Base-by-base conservation (phyloP, 2,888 invertebrate species). In the Acholoe squamosa region DNA sequence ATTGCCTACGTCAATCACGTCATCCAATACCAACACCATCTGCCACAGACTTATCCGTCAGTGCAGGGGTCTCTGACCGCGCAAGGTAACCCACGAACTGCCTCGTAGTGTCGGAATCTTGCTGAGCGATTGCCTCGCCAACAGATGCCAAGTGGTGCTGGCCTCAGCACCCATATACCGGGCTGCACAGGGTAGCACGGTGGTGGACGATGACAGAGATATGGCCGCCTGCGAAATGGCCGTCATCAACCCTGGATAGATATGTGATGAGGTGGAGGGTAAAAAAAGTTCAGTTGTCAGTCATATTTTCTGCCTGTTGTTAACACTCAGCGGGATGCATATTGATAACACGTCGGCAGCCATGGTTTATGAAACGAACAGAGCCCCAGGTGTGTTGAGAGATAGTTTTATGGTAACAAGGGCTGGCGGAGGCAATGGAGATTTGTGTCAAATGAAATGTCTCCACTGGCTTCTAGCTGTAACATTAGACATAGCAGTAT, bases 131-230 rank as follows among this genome's bases (percentile, higher is more conserved):
- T 0, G 43, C 80, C 80, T 80, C 34, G 80, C 80, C 43, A 80
- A 80, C 80, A 80, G 80, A 80, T 80, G 80, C 80, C 80, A 43
- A 43, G 80, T 80, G 80, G 34, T 16, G 80, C 80, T 34, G 19
- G 80, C 80, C 80, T 80, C 80, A 14, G 34, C 80, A 16, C 80
- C 33, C 80, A 80, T 33, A 33, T 80, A 43, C 80, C 16, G 22
- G 80, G 34, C 80, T 33, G 43, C 80, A 80, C 34, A 43, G 80
- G 80, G 80, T 43, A 25, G 80, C 34, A 43, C 10, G 80, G 43
- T 22, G 80, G 34, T 14, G 80, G 80, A 0, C 33, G 80, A 34
- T 0, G 80, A 80, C 34, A 34, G 80, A 80, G 22, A 34, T 19
- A 34, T 33, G 14, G 80, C 80, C 34, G 33, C 19, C 80, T 80